Evolutionary conservation across 2,113 vertebrate species (phyloP).

Genomic region (Chaetodon auriga): DNA sequence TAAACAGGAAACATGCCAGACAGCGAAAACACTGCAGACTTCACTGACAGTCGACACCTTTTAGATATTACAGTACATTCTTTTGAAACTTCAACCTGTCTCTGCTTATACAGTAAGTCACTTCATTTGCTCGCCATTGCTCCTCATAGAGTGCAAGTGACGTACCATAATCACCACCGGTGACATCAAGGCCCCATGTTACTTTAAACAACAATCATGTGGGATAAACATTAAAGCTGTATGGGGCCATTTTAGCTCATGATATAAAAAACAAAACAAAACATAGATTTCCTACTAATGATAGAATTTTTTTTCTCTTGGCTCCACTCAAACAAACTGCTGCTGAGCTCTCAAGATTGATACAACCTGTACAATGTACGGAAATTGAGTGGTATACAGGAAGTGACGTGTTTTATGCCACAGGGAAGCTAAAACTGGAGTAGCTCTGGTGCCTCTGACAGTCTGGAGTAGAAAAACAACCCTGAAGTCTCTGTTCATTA

Average conservation of each 20-base stretch:
- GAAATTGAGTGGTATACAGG: no score
- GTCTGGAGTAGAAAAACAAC: background rate
- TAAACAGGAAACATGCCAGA: constrained; percentile 1
- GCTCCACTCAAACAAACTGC: background rate
- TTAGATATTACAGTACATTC: background rate
- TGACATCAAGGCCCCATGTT: constrained; percentile 6
- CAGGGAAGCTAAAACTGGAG: no score
- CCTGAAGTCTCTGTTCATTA: background rate
- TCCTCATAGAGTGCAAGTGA: background rate
- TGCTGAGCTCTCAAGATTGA: background rate
- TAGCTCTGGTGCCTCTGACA: background rate
- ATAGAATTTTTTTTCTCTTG: background rate
- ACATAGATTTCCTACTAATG: background rate
- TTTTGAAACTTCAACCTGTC: background rate
- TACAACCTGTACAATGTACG: no score
- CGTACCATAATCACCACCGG: background rate
- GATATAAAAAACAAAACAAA: no score
- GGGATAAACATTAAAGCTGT: constrained; percentile 1
- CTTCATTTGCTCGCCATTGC: background rate
- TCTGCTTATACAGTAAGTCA: background rate
- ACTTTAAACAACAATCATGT: background rate
- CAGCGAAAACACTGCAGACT: background rate
- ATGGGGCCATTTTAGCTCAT: background rate
- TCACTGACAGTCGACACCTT: background rate
- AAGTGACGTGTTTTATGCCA: no score